Evolutionary conservation across 1,140 invertebrate genomes (phyloP).

Genomic region (Drosophila fuyamai): DNA sequence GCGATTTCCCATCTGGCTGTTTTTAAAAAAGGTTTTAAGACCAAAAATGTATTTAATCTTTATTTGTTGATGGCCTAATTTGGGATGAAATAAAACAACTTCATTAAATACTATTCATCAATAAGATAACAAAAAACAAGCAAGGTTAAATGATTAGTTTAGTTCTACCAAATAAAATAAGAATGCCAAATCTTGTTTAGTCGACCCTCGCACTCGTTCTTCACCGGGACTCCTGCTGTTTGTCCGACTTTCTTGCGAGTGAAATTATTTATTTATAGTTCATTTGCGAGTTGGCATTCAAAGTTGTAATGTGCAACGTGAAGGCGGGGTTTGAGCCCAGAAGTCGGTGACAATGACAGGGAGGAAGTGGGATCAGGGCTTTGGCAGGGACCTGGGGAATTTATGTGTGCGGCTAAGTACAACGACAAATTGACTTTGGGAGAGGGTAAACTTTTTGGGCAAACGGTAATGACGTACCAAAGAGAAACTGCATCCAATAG

Average conservation of each 20-base stretch:
- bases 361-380: constrained; percentile 8
- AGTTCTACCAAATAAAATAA: no score
- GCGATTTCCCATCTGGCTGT: no score
- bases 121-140: no score
- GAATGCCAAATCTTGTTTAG: background rate
- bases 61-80: no score
- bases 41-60: no score
- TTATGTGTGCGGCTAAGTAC: constrained; percentile 52
- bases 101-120: no score
- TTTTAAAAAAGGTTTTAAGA: no score
- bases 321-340: constrained; percentile 17
- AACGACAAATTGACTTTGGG: constrained; percentile 64
- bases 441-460: constrained; percentile 8
- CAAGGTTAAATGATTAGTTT: no score
- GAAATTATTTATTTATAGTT: constrained; percentile 81
- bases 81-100: no score
- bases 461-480: constrained; percentile 5
- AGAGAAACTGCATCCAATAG: constrained; percentile 11
- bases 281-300: constrained; percentile 75
- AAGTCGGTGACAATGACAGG: background rate
- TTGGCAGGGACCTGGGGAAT: constrained; percentile 34
- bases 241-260: constrained; percentile 57
- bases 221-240: constrained; percentile 40
- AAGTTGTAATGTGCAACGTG: constrained; percentile 66
- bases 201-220: constrained; percentile 29